Evolutionary conservation across 2,888 invertebrate genomes (phyloP).

Genomic region (Amblyjoppa proteus): DNA sequence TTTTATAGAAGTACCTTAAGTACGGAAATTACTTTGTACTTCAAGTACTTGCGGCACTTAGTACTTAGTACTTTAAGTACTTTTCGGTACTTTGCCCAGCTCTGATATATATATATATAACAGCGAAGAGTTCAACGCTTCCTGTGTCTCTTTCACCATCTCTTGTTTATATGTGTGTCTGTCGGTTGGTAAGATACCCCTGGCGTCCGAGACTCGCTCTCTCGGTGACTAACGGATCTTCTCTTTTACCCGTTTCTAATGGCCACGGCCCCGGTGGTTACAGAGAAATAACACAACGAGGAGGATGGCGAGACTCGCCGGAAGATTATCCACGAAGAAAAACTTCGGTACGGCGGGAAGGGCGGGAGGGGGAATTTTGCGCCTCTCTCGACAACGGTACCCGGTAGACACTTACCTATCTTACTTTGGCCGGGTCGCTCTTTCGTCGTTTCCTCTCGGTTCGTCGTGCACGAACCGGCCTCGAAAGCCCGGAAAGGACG

Average conservation of each 20-base stretch:
- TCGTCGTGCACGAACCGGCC: background rate
- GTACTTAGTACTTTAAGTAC: too few species aligned
- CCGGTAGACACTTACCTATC: constrained; percentile 59
- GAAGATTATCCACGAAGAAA: constrained; percentile 74
- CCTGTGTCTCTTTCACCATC: constrained; percentile 55
- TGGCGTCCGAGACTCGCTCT: constrained; percentile 41
- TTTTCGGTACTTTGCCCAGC: too few species aligned
- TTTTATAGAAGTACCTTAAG: too few species aligned
- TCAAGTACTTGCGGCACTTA: too few species aligned
- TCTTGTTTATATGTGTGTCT: constrained; percentile 49
- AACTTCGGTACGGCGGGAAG: constrained; percentile 40
- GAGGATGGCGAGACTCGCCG: constrained; percentile 62
- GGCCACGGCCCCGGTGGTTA: constrained; percentile 57
- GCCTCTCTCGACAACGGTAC: constrained; percentile 36
- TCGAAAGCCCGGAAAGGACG: background rate
- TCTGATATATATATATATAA: background rate
- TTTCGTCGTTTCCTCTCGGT: constrained; percentile 19
- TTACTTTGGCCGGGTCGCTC: constrained; percentile 1
- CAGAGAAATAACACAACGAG: constrained; percentile 43
- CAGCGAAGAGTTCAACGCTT: constrained; percentile 37
- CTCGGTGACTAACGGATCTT: constrained; percentile 66
- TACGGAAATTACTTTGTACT: too few species aligned
- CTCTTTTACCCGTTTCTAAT: constrained; percentile 67
- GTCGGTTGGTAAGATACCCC: constrained; percentile 48
- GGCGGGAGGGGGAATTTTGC: constrained; percentile 46